Conservation (phyloP, 2,888 invertebrate species). For the Chrysodeixis includens region DNA sequence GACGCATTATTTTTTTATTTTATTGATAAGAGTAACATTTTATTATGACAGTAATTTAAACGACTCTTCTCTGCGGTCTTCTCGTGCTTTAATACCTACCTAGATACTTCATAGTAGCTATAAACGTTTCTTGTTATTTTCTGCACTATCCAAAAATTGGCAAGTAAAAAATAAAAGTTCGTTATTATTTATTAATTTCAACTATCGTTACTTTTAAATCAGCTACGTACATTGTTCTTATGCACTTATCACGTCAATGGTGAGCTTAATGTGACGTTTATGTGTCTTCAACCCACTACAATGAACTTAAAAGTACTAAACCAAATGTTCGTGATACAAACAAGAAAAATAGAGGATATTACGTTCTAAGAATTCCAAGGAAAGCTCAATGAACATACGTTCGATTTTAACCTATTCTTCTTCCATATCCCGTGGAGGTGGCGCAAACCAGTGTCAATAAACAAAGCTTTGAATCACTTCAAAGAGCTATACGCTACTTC, state of each 20-base stretch:
- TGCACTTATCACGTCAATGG: too few relatives aligned
- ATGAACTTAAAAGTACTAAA: slow-evolving; percentile 37
- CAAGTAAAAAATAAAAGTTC: too few relatives aligned
- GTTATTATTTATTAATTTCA: too few relatives aligned
- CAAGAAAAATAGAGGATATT: slow-evolving; percentile 51
- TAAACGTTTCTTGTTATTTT: too few relatives aligned
- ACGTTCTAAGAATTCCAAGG: slow-evolving; percentile 44
- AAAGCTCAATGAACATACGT: slow-evolving; percentile 61
- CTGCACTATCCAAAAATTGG: too few relatives aligned
- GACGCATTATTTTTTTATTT: not conserved
- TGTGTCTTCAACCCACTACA: not conserved
- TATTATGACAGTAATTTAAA: not conserved
- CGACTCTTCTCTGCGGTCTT: too few relatives aligned
- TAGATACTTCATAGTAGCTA: too few relatives aligned
- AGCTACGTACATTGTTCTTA: too few relatives aligned
- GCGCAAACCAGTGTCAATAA: slow-evolving; percentile 77
- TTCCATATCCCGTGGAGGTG: slow-evolving; percentile 68
- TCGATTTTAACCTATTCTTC: slow-evolving; percentile 70
- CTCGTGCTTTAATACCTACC: too few relatives aligned
- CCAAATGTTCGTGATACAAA: slow-evolving; percentile 43
- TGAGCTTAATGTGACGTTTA: not conserved
- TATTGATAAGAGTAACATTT: not conserved
- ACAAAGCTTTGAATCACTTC: slow-evolving; percentile 78
- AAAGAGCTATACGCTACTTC: slow-evolving; percentile 73
- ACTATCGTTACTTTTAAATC: too few relatives aligned